Conservation (phyloP, 2,797 vertebrate species). For the Orientallactaga sibirica region DNA sequence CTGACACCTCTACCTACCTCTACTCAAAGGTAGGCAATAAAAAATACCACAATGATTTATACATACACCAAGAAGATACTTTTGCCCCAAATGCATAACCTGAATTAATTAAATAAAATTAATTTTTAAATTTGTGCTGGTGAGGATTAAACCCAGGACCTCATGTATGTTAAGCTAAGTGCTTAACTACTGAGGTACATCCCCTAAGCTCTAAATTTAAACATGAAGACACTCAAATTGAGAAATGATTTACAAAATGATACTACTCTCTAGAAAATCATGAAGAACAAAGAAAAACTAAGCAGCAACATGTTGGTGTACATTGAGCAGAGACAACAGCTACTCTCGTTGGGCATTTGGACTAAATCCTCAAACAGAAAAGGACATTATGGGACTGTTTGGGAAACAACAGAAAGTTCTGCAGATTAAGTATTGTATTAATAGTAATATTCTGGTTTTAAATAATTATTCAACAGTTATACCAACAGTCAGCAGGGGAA, state of each 20-base stretch:
- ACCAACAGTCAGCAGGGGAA: not conserved
- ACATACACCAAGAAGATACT: not conserved
- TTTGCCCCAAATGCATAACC: constrained; percentile 29
- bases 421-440: not conserved
- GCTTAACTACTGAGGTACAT: too few relatives aligned
- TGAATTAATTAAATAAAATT: not conserved
- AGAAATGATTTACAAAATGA: constrained; percentile 3
- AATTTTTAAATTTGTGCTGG: too few relatives aligned
- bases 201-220: not conserved
- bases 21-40: not conserved
- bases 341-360: not conserved
- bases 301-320: not conserved
- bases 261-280: constrained; percentile 6
- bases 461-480: not conserved
- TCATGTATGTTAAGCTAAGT: too few relatives aligned
- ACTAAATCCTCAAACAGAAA: not conserved
- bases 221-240: not conserved
- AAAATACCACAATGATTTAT: constrained; percentile 39
- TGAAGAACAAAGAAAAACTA: not conserved
- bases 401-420: not conserved
- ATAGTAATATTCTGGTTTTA: constrained; percentile 15
- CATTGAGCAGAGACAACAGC: not conserved
- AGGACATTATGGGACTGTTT: not conserved
- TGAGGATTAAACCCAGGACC: too few relatives aligned
- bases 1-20: not conserved